Evolutionary conservation across 2,888 invertebrate species (phyloP).

Genomic region (Euclidia mi): DNA sequence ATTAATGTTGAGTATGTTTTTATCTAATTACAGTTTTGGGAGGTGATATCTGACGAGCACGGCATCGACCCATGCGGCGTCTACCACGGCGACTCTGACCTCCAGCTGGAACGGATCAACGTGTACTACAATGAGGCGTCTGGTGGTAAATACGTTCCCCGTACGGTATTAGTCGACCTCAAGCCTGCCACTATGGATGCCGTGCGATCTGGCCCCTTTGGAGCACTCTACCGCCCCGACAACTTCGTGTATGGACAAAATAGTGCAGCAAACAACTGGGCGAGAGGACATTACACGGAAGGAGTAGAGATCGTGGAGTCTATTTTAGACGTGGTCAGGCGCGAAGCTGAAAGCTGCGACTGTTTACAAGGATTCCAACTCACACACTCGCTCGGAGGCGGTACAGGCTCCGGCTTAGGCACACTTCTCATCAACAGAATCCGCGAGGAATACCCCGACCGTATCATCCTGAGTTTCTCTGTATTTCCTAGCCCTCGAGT

Average conservation of each 20-base stretch:
- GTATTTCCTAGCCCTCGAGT: conserved; percentile 96
- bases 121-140: conserved; percentile 94
- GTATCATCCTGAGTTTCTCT: conserved; percentile 95
- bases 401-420: conserved; percentile 86
- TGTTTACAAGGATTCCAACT: conserved; percentile 97
- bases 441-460: conserved; percentile 96
- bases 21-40: conserved; percentile 93
- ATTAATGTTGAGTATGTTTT: conserved; percentile 12
- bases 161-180: conserved; percentile 81
- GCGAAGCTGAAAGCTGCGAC: conserved; percentile 97
- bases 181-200: conserved; percentile 93
- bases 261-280: conserved; percentile 87
- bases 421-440: conserved; percentile 95
- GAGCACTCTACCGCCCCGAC: conserved; percentile 96
- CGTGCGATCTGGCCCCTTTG: conserved; percentile 95
- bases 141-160: conserved; percentile 85
- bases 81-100: conserved; percentile 92
- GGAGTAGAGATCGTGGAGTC: conserved; percentile 96
- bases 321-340: conserved; percentile 94
- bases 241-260: conserved; percentile 95
- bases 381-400: conserved; percentile 92
- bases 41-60: conserved; percentile 94
- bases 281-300: conserved; percentile 96
- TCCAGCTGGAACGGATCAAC: conserved; percentile 94
- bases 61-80: conserved; percentile 93